Evolutionary conservation across 2,113 vertebrate genomes (phyloP), one percentile per base, ranked within the genome.

Genomic region (Gracilinanus agilis): DNA sequence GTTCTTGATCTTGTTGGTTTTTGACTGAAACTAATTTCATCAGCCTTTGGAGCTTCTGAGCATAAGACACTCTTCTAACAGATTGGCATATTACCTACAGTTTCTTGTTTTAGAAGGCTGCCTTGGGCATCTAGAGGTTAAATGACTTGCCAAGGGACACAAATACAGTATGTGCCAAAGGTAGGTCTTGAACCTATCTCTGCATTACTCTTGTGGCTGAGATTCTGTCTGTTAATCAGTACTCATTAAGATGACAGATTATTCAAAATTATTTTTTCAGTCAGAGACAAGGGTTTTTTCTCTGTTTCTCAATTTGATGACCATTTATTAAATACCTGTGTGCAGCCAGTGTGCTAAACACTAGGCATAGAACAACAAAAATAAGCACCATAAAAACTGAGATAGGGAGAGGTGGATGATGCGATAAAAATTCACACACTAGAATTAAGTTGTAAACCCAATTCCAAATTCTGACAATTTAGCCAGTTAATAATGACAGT

Each of bases 401-500:
- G 9, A 44, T 40, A 24, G 49, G n/a, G 29, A 24, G 49, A 44
- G 25, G 5, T 21, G 29, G 55, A 23, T 44, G 55, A 23, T 44
- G 61, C 44, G 88, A 11, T 11, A 34, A 83, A 40, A 24, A 24
- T 54, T 91, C 49, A 67, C 53, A 83, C 55, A 3, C 40, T 44
- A 83, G 53, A 89, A 19, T 58, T 83, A 91, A 88, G n/a, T 55
- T n/a, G 89, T 9, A 53, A 29, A 55, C 54, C 8, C 40, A 34
- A 40, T 29, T 89, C 53, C 54, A 92, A 2, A n/a, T 34, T 10
- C 0, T 92, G 0, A 0, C 16, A 23, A 13, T 53, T 53, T 40
- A 44, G 53, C 83, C 49, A 44, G 44, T 89, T 16, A 29, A 54
- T 91, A 53, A 6, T 9, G 1, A n/a, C 9, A 40, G 9, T 83